Conservation (phyloP, 2,888 invertebrate genomes). For the Disparrhopalites patrizii region DNA sequence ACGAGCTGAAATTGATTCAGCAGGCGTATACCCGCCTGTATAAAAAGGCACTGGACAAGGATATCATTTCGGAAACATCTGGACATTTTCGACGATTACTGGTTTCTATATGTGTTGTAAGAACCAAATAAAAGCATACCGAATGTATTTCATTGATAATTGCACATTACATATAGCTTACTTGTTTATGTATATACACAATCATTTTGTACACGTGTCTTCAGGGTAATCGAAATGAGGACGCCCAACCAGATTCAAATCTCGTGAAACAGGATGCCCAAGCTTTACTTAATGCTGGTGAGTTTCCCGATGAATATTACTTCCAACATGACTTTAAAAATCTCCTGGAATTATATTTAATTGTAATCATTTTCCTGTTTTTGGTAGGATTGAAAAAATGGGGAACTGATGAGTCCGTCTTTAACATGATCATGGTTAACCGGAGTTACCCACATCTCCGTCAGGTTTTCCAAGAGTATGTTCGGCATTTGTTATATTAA, state of each 20-base stretch:
- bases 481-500: constrained; percentile 50
- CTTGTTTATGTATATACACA: no score
- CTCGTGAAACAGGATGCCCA: constrained; percentile 77
- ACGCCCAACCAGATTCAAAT: constrained; percentile 65
- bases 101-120: constrained; percentile 73
- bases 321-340: not conserved
- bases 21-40: constrained; percentile 63
- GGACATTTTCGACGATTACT: constrained; percentile 87
- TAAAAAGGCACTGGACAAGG: constrained; percentile 62
- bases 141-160: no score
- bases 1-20: constrained; percentile 74
- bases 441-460: constrained; percentile 85
- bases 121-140: constrained; percentile 47
- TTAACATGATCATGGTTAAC: constrained; percentile 77
- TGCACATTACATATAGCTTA: no score
- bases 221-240: constrained; percentile 76
- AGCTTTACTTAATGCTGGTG: constrained; percentile 69
- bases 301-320: not conserved
- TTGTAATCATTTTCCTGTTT: no score
- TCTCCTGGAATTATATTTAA: no score
- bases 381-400: constrained; percentile 63
- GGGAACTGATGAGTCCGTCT: constrained; percentile 81
- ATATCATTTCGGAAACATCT: constrained; percentile 80
- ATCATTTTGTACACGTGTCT: no score
- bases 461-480: constrained; percentile 77